Evolutionary conservation across 1,140 invertebrate genomes (phyloP), one percentile per base, ranked within the genome.

Genomic region (Lasaia peninsularis): DNA sequence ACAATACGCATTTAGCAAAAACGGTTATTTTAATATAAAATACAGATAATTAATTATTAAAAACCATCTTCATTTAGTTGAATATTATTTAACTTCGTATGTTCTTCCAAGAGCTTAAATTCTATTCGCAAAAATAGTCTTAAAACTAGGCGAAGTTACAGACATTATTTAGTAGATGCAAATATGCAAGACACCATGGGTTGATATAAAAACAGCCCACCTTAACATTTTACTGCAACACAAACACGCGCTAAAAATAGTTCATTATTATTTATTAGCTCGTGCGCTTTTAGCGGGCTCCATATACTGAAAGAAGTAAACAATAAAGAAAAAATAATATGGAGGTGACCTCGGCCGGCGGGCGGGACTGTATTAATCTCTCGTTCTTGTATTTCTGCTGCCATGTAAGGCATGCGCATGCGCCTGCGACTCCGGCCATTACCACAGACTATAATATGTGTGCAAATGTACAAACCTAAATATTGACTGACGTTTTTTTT

Each of bases 381-480:
- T 72, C 57, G 81, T 77, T 85, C 80, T 85, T 80, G 80, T 85
- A 80, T 73, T 78, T 82, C 72, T 76, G 71, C 66, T 72, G 62
- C 84, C 81, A 62, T 85, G 82, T 84, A 85, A 69, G 81, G 84
- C 53, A 51, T 60, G 77, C 80, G 78, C 80, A 75, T 81, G 81
- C 79, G 73, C 71, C 66, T 52, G 52, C 63, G 56, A 52, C 60
- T 73, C 69, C 69, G 70, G 71, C 70, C 71, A 78, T 69, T 62
- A 68, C 63, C 75, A 75, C 69, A 78, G 67, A 70, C 37, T 59
- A 62, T 53, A 44, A 44, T 40, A 44, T 55, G 34, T 44, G 18
- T 44, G 16, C 37, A 44, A 16, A 44, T 18, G 12, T 44, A 16
- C 9, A 44, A 44, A 44, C 37, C 37, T 20, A 20, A 44, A 44